A percentile compares a stretch with the other conserved stretches of the same genome.
phyloP scores from a whole-genome alignment of 2,888 invertebrate genomes.

The Metacarcinus magister region DNA sequence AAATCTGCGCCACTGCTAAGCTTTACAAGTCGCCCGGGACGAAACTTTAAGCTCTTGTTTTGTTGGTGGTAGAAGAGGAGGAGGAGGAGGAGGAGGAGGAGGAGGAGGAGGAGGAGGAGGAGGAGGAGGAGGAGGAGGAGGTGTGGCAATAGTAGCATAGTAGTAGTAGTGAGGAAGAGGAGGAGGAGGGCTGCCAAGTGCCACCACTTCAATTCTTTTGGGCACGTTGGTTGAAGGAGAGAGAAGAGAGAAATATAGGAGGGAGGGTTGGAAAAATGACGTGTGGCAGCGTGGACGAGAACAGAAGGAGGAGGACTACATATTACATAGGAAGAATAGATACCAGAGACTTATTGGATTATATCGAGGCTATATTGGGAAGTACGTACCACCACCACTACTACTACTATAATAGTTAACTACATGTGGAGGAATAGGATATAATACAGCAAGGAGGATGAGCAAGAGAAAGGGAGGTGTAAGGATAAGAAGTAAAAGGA shows the following conservation, averaged over 20 bases:
- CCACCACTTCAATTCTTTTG: neutral
- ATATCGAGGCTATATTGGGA: no score
- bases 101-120: neutral
- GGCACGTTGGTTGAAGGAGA: neutral
- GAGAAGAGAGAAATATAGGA: neutral
- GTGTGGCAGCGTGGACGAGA: neutral
- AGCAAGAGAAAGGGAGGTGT: neutral
- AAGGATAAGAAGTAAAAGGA: neutral
- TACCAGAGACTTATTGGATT: no score
- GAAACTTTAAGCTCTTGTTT: no score
- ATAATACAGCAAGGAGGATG: neutral
- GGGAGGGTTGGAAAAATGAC: neutral
- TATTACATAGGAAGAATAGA: no score
- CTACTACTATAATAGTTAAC: no score
- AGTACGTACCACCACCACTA: no score
- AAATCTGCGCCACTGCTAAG: neutral
- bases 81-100: neutral
- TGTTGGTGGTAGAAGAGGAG: neutral
- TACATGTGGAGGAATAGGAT: no score
- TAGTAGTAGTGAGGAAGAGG: neutral
- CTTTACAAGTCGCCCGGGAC: no score
- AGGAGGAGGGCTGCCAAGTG: neutral
- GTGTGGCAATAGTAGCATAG: neutral
- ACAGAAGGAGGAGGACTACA: neutral
- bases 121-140: neutral